Evolutionary conservation across 2,797 vertebrate genomes (phyloP), one percentile per base, ranked within the genome.

Genomic region (Neopelma chrysocephalum): DNA sequence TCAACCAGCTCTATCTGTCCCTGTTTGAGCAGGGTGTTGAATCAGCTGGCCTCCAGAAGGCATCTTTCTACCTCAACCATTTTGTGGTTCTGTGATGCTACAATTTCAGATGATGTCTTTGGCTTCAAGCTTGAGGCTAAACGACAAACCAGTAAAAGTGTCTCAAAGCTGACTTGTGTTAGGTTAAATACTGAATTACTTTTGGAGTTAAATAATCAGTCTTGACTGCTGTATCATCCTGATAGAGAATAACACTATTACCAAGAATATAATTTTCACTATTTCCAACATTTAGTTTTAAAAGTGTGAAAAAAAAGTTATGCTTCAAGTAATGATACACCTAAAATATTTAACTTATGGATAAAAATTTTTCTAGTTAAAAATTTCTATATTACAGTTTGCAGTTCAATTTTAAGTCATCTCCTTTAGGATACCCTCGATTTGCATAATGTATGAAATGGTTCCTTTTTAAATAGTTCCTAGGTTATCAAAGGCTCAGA

Each of bases 1-100:
- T 10, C 22, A 68, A 27, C 2, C 9, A 34, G 10, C 1, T 34
- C 20, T 21, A n/a, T 26, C 8, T 1, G 2, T 16, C 7, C 6
- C 29, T 90, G 23, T 16, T 66, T 53, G 22, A 54, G 38, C 12
- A 76, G 10, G 3, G 6, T 64, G 7, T 58, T 57, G 8, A 26
- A 62, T 42, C 12, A 69, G 8, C 29, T 17, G 19, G 12, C 2
- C 23, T 45, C 32, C 18, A 69, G 25, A 45, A 62, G 3, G 7
- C 15, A 0, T 45, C 7, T 66, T 81, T 29, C 19, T 77, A 2
- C 4, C 40, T 77, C 56, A 65, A 8, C 14, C 10, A 18, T 57
- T 62, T 47, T 77, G 16, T 69, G 7, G 2, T 82, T 50, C 58
- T 77, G 10, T 36, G 12, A 36, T 53, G 72, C 21, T 54, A 2